Conservation (phyloP, 2,888 invertebrate genomes). For the Suillia variegata region DNA sequence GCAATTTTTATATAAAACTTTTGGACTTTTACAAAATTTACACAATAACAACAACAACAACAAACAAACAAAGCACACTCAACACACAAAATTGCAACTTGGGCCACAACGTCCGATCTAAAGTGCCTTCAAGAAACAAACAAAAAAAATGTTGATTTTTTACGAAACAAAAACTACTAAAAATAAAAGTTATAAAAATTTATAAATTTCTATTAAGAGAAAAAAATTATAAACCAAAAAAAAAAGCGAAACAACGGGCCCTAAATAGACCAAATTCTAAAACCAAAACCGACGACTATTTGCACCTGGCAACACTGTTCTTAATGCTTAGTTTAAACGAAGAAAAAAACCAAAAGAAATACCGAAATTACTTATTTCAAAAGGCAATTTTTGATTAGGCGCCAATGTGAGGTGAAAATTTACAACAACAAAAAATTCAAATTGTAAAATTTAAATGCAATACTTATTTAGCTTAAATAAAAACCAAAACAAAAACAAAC, state of each 20-base stretch:
- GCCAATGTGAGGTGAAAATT: background rate
- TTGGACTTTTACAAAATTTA: constrained; percentile 39
- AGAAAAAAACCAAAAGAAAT: constrained; percentile 15
- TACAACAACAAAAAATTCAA: background rate
- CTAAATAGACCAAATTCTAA: constrained; percentile 74
- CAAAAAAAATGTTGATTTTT: constrained; percentile 73
- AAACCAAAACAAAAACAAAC: background rate
- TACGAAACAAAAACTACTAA: constrained; percentile 68
- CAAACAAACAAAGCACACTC: constrained; percentile 25
- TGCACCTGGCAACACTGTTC: constrained; percentile 34
- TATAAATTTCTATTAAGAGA: constrained; percentile 72
- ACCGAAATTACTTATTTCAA: background rate
- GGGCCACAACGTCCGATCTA: constrained; percentile 93
- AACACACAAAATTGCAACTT: constrained; percentile 61
- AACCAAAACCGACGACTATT: constrained; percentile 38
- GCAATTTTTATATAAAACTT: constrained; percentile 12
- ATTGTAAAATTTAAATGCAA: constrained; percentile 5
- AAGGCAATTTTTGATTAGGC: constrained; percentile 3
- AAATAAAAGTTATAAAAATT: constrained; percentile 68
- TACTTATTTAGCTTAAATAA: background rate
- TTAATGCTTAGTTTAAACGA: constrained; percentile 29
- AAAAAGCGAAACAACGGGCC: constrained; percentile 81
- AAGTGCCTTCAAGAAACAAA: constrained; percentile 80
- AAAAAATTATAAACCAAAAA: constrained; percentile 71
- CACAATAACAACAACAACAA: constrained; percentile 38